Evolutionary conservation across 1,140 invertebrate species (phyloP).

Genomic region (Tachypleus tridentatus): DNA sequence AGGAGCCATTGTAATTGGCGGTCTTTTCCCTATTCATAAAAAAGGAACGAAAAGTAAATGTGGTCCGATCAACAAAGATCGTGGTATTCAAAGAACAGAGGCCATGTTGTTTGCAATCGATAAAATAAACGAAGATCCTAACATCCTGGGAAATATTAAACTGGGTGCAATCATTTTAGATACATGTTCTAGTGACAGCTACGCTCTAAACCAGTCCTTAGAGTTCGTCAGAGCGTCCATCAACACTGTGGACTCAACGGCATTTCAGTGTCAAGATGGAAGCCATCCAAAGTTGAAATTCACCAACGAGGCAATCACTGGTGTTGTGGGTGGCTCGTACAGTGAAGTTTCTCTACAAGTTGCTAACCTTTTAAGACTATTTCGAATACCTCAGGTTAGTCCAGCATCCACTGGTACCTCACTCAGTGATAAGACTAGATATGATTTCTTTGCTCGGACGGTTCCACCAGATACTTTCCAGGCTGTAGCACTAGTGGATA

Average conservation of each 20-base stretch:
- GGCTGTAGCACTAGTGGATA: slow-evolving; percentile 44
- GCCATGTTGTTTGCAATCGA: slow-evolving; percentile 53
- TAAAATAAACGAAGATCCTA: slow-evolving; percentile 42
- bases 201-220: slow-evolving; percentile 50
- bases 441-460: slow-evolving; percentile 50
- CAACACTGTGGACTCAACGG: slow-evolving; percentile 46
- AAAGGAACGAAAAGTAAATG: slow-evolving; percentile 34
- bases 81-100: slow-evolving; percentile 48
- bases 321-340: slow-evolving; percentile 53
- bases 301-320: slow-evolving; percentile 35
- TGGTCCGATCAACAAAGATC: slow-evolving; percentile 35
- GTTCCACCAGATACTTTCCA: slow-evolving; percentile 39
- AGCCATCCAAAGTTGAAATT: slow-evolving; percentile 39
- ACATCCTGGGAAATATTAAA: slow-evolving; percentile 39
- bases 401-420: slow-evolving; percentile 47
- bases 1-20: slow-evolving; percentile 49
- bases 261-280: slow-evolving; percentile 48
- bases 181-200: slow-evolving; percentile 49
- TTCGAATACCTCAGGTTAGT: slow-evolving; percentile 43
- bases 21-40: slow-evolving; percentile 50
- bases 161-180: slow-evolving; percentile 49
- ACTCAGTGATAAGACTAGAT: slow-evolving; percentile 43
- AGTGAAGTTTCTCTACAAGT: slow-evolving; percentile 62
- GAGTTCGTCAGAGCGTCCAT: slow-evolving; percentile 53
- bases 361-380: slow-evolving; percentile 49